A percentile compares a stretch with the other conserved stretches of the same genome.
phyloP scores from a whole-genome alignment of 2,888 invertebrate species.

The Endotricha flammealis region DNA sequence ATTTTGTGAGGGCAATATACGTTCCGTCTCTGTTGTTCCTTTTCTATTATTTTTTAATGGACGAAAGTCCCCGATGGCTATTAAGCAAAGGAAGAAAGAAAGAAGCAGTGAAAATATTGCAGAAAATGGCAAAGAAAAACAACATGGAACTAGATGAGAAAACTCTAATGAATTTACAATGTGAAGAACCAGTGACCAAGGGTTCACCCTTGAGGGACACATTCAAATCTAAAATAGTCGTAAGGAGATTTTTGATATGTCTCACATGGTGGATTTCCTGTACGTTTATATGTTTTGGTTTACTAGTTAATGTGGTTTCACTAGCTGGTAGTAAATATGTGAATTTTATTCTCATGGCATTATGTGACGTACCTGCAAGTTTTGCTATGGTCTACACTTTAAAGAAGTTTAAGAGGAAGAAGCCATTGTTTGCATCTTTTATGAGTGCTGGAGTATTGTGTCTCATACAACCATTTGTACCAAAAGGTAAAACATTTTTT shows the following conservation, averaged over 20 bases:
- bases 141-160: slow-evolving; percentile 37
- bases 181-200: slow-evolving; percentile 23
- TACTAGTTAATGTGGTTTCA: slow-evolving; percentile 82
- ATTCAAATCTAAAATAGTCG: slow-evolving; percentile 33
- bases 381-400: slow-evolving; percentile 68
- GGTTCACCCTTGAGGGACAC: slow-evolving; percentile 29
- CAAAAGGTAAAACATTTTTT: slow-evolving; percentile 27
- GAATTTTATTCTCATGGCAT: slow-evolving; percentile 81
- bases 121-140: slow-evolving; percentile 72
- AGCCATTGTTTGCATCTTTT: slow-evolving; percentile 66
- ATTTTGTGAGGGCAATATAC: slow-evolving; percentile 80
- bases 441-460: slow-evolving; percentile 72
- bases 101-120: slow-evolving; percentile 78
- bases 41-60: slow-evolving; percentile 80
- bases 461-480: slow-evolving; percentile 38
- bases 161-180: slow-evolving; percentile 31
- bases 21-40: slow-evolving; percentile 81
- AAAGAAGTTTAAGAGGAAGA: slow-evolving; percentile 68
- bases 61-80: slow-evolving; percentile 86
- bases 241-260: slow-evolving; percentile 40
- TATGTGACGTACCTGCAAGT: slow-evolving; percentile 78
- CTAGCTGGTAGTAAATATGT: slow-evolving; percentile 84
- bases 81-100: slow-evolving; percentile 81
- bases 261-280: slow-evolving; percentile 46
- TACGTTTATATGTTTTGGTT: slow-evolving; percentile 77